Base-by-base conservation (phyloP, 2,888 invertebrate species). In the Ommatoiulus sabulosus region DNA sequence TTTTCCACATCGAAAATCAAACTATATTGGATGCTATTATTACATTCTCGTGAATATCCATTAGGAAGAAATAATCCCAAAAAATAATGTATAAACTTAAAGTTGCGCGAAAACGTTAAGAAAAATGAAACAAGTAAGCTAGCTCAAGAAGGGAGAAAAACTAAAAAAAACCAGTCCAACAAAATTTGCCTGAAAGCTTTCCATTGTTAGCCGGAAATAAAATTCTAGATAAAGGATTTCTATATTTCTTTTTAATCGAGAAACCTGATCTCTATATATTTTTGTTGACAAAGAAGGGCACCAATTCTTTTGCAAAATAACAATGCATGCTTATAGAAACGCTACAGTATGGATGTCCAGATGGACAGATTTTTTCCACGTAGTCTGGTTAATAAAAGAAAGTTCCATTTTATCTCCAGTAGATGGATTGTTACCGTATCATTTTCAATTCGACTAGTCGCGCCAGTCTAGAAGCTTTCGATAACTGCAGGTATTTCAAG, bases 181-280 rank as follows among this genome's bases (percentile, higher is more conserved):
- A 24, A 72, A 72, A 72, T 72, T 72, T 72, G 72, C 72, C 24
- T 72, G 72, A 72, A 72, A 72, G 72, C 72, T 72, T 72, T 72
- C 72, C 24, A 24, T 72, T 72, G 72, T 72, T 72, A 24, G 72
- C 72, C 6, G 24, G 7, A 72, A 72, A 24, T 20, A 72, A 72
- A 72, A 72, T 72, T 24, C 72, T 8, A 17, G 63, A 63, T 63
- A 63, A 63, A 72, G 10, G 72, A 24, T 63, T 63, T 63, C 63
- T 63, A 72, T 72, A 72, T 72, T 72, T 72, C 72, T 72, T 72
- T 72, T 72, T 72, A 72, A 72, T 72, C 72, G 72, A 72, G 72
- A 72, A 72, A 72, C 72, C 72, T 72, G 72, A 24, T 72, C 72
- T 72, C 72, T 72, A 72, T 72, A 72, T 72, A 72, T 24, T 72